phyloP scores from a whole-genome alignment of 1,140 invertebrate genomes.

The Gerris buenoi region DNA sequence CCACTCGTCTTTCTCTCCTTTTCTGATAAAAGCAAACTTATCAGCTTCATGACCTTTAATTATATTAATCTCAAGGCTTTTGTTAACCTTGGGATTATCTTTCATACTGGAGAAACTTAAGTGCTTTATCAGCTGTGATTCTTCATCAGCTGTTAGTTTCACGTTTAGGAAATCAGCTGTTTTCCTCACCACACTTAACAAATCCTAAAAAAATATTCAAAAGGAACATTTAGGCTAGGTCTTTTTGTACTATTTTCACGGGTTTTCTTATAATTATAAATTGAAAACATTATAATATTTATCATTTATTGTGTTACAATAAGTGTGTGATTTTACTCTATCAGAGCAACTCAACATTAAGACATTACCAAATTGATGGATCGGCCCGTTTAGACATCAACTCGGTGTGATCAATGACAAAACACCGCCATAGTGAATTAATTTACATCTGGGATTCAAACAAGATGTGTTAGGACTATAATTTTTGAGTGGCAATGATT shows the following conservation, averaged over 20 bases:
- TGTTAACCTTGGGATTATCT: constrained; percentile 9
- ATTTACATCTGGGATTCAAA: too few relatives aligned
- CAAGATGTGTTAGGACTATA: too few relatives aligned
- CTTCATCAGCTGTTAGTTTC: constrained; percentile 43
- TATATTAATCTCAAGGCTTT: constrained; percentile 28
- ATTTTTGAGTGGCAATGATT: too few relatives aligned
- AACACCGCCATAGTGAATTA: too few relatives aligned
- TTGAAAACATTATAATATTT: not conserved
- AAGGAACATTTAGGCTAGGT: too few relatives aligned
- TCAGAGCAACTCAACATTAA: not conserved
- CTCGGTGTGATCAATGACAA: too few relatives aligned
- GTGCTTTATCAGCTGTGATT: constrained; percentile 6
- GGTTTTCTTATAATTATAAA: not conserved
- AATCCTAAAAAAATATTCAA: constrained; percentile 30
- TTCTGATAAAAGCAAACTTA: constrained; percentile 1
- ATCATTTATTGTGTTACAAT: not conserved
- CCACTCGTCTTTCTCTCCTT: constrained; percentile 10
- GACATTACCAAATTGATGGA: not conserved
- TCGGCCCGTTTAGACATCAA: not conserved
- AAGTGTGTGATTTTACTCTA: not conserved
- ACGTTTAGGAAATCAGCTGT: constrained; percentile 62
- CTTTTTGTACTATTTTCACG: too few relatives aligned
- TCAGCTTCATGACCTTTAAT: constrained; percentile 16
- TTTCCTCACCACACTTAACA: constrained; percentile 41
- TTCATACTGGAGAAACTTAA: constrained; percentile 10